Conservation (phyloP, 2,888 invertebrate genomes). For the Marasmarcha lunaedactyla region DNA sequence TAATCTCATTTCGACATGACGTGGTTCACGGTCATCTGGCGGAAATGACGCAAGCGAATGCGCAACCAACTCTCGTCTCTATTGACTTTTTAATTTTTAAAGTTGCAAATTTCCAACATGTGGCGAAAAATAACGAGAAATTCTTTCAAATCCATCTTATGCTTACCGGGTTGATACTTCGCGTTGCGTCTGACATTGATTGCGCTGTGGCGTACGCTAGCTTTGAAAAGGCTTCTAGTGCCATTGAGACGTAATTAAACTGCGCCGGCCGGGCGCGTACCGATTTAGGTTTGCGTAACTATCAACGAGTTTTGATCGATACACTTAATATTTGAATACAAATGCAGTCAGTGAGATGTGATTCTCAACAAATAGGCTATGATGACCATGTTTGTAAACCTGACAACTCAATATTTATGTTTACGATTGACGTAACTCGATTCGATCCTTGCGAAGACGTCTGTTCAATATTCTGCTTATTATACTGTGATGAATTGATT, state of each 20-base stretch:
- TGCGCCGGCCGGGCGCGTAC: conserved; percentile 10
- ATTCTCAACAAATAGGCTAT: no score
- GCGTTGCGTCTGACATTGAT: conserved; percentile 21
- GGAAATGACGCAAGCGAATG: conserved; percentile 62
- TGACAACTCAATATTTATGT: no score
- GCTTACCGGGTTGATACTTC: conserved; percentile 12
- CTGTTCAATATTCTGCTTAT: no score
- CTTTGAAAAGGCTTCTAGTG: conserved; percentile 7
- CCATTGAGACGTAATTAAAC: conserved; percentile 21
- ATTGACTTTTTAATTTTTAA: conserved; percentile 34
- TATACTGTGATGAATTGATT: no score
- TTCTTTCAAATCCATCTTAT: no score
- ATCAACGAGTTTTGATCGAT: neutral
- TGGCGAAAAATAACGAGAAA: conserved; percentile 19
- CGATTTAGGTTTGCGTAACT: neutral
- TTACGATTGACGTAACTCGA: no score
- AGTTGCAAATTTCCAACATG: no score
- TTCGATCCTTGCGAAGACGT: no score
- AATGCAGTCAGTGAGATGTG: no score
- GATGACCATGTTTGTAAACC: no score
- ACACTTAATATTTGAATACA: no score
- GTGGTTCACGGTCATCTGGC: conserved; percentile 61
- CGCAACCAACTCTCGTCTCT: conserved; percentile 25
- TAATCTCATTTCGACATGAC: conserved; percentile 52
- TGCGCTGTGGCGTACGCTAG: conserved; percentile 15